Base-by-base conservation (phyloP, 2,797 vertebrate genomes). In the Crypturellus tataupa region DNA sequence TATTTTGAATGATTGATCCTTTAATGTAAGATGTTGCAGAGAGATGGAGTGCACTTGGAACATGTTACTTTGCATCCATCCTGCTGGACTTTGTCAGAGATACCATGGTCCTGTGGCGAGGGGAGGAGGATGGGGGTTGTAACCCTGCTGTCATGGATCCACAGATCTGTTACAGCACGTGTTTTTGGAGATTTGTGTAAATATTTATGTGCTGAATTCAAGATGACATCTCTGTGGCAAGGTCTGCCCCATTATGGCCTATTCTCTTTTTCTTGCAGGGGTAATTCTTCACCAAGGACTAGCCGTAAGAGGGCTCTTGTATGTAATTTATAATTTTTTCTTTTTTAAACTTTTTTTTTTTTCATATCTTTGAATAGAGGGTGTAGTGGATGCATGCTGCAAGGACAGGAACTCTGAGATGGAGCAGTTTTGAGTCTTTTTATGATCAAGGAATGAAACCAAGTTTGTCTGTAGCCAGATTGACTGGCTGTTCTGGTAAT, bases 261-360 rank as follows among this genome's bases (percentile, higher is more conserved):
- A 3, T n/a, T 85, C 40, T 95, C 31, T 56, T 97, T 92, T 95
- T 58, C 63, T 85, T 94, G 73, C 93, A 97, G 97, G 78, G 8
- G 23, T 56, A 83, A 33, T 80, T 86, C 65, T 65, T 29, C 44
- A 93, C 70, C 51, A 91, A 75, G 67, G 75, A 6, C 6, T 12
- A 31, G 24, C 68, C 51, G 0, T 37, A 55, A 17, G 58, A 62
- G 6, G 78, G 15, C 10, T 80, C 60, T 25, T 3, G 96, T 97
- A 97, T 67, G 95, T 97, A 93, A 78, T 47, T 64, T 92, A 39
- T 69, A 93, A 51, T 71, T 62, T 87, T 90, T 55, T 31, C 12
- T 83, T 76, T 78, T 77, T 9, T 47, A 67, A 80, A 42, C 23
- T 53, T 56, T 35, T 4, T 53, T 4, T 53, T 67, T 39, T 85